These are phyloP conservation scores for Pogonus chalceus DNA, from an alignment of 1,140 invertebrate genomes.

Conservation along the genomic window DNA sequence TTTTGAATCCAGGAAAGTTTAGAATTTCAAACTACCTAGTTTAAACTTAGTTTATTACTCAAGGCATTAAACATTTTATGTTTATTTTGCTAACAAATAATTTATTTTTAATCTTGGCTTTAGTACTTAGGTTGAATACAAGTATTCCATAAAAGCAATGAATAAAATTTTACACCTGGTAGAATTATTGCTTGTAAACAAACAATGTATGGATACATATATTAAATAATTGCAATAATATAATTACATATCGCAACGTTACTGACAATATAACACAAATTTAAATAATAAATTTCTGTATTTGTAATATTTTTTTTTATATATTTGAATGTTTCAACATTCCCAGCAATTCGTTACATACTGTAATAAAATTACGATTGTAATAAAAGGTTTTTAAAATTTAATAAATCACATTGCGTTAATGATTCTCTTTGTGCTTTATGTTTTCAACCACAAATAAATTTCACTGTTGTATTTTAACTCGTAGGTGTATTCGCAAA, in stretches of 20 bases:
- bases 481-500: no score
- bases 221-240: not conserved
- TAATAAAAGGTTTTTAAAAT: constrained; percentile 6
- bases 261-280: not conserved
- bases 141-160: not conserved
- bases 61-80: not conserved
- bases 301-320: not conserved
- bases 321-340: not conserved
- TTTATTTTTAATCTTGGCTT: constrained; percentile 1
- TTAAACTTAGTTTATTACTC: constrained; percentile 2
- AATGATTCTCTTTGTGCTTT: constrained; percentile 5
- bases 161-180: not conserved
- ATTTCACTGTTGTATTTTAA: no score
- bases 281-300: not conserved
- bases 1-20: no score
- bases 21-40: no score
- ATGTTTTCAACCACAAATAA: constrained; percentile 6
- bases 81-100: not conserved
- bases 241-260: not conserved
- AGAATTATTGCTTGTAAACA: not conserved
- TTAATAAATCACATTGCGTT: constrained; percentile 7
- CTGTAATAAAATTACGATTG: constrained; percentile 2
- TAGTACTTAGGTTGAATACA: not conserved
- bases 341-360: not conserved
- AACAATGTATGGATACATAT: not conserved